phyloP scores from a whole-genome alignment of 2,888 invertebrate species.

The Cephus rjabovi region DNA sequence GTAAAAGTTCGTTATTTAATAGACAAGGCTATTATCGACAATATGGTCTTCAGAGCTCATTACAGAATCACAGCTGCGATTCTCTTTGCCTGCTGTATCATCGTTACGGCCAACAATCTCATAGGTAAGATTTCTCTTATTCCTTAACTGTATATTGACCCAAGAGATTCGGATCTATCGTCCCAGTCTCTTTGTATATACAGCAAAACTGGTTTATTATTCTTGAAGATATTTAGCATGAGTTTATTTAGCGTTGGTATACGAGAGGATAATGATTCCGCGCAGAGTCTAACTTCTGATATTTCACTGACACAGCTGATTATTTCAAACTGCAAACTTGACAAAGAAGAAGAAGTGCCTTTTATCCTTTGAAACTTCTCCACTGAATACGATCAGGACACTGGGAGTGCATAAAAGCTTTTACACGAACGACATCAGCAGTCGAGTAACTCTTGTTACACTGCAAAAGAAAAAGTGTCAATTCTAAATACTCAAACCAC shows the following conservation, averaged over 20 bases:
- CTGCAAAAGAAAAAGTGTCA: not conserved
- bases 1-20: conserved; percentile 89
- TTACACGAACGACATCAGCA: not conserved
- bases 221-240: not conserved
- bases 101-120: conserved; percentile 89
- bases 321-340: not conserved
- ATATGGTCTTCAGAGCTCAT: conserved; percentile 89
- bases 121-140: conserved; percentile 76
- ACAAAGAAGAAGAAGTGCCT: not conserved
- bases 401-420: not conserved
- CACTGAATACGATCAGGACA: not conserved
- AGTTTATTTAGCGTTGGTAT: not conserved
- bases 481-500: not conserved
- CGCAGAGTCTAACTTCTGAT: not conserved
- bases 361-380: not conserved
- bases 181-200: not conserved
- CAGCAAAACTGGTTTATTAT: not conserved
- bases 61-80: conserved; percentile 90
- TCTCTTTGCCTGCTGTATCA: conserved; percentile 86
- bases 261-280: not conserved
- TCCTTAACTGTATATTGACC: not conserved
- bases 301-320: not conserved
- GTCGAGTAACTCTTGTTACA: not conserved
- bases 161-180: not conserved
- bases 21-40: conserved; percentile 91